phyloP scores from a whole-genome alignment of 2,797 vertebrate species.

The Anguilla anguilla region DNA sequence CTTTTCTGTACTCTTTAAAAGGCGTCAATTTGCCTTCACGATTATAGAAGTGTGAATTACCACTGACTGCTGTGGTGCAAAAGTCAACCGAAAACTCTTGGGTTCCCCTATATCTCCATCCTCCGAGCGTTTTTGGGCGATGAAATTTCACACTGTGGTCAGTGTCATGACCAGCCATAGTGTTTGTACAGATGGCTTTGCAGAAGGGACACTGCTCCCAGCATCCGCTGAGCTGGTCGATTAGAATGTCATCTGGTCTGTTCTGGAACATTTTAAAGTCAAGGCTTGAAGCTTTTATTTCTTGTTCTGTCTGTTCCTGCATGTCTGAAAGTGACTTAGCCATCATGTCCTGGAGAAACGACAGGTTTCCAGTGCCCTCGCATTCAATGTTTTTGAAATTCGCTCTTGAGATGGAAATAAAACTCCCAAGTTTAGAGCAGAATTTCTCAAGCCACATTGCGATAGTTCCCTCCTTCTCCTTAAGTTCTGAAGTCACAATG shows the following conservation, averaged over 20 bases:
- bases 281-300: background rate
- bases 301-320: too few relatives aligned
- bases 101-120: background rate
- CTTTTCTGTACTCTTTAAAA: conserved; percentile 20
- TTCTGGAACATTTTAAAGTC: background rate
- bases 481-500: background rate
- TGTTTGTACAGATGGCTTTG: conserved; percentile 30
- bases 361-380: conserved; percentile 33
- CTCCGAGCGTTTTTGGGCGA: background rate
- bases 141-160: conserved; percentile 33
- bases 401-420: background rate
- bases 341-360: conserved; percentile 19
- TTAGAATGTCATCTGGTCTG: background rate
- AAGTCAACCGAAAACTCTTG: conserved; percentile 6
- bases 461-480: background rate
- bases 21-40: background rate
- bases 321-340: too few relatives aligned
- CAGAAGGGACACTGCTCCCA: conserved; percentile 40
- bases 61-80: conserved; percentile 30
- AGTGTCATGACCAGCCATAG: conserved; percentile 13
- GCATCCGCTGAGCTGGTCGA: conserved; percentile 20
- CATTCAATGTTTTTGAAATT: conserved; percentile 39
- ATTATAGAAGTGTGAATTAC: background rate
- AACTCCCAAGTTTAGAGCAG: background rate
- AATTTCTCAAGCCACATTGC: conserved; percentile 1